Percentiles rank a stretch among this genome's conserved stretches.
These are phyloP conservation scores for Pocota personata DNA, from an alignment of 2,888 invertebrate species.

Conservation along the genomic window DNA sequence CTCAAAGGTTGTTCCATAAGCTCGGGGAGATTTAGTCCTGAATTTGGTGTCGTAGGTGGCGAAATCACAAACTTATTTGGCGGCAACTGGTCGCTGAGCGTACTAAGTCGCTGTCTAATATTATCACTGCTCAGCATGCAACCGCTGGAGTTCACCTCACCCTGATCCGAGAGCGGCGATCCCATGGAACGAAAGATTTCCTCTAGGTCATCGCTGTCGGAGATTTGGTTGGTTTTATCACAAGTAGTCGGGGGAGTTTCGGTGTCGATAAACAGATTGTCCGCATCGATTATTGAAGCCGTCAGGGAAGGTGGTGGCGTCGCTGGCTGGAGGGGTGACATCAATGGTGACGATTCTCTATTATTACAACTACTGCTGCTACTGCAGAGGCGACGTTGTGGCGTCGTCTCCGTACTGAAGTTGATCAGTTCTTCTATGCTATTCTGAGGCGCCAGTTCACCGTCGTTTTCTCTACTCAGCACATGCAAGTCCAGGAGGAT, in stretches of 20 bases:
- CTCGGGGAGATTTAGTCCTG: constrained; percentile 76
- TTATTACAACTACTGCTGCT: constrained; percentile 58
- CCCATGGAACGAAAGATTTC: constrained; percentile 81
- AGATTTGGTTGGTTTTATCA: constrained; percentile 79
- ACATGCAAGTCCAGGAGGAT: constrained; percentile 81
- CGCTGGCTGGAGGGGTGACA: constrained; percentile 78
- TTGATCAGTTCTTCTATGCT: constrained; percentile 69
- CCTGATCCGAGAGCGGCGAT: constrained; percentile 79
- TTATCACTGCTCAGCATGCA: constrained; percentile 67
- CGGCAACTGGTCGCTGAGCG: constrained; percentile 81
- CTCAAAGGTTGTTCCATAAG: constrained; percentile 74
- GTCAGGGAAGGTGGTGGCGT: constrained; percentile 81
- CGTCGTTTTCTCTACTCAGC: constrained; percentile 75
- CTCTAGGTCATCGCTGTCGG: constrained; percentile 80
- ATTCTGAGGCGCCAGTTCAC: constrained; percentile 50
- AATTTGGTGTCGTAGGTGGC: constrained; percentile 81
- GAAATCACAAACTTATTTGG: constrained; percentile 78
- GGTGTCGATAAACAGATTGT: constrained; percentile 67
- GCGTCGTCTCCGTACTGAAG: constrained; percentile 65
- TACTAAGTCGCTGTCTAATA: constrained; percentile 80
- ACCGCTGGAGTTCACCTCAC: constrained; percentile 45
- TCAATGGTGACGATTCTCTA: constrained; percentile 67
- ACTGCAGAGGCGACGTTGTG: constrained; percentile 54
- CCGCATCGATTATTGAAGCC: constrained; percentile 76
- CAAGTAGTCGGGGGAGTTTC: constrained; percentile 75